Conservation (phyloP, 2,888 invertebrate genomes). For the Machimus atricapillus region DNA sequence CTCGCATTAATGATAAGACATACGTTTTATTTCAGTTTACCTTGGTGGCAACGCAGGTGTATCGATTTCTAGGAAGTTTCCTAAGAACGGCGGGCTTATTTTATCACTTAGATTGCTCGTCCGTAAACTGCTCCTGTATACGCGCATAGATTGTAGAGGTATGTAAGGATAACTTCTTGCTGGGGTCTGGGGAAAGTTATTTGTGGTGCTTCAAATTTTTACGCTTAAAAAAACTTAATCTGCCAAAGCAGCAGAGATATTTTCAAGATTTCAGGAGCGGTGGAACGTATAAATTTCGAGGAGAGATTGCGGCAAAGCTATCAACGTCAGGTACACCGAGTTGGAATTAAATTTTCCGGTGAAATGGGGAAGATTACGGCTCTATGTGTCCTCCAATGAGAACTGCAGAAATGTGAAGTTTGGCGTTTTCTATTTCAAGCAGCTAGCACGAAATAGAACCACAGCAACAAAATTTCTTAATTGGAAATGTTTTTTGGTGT, state of each 20-base stretch:
- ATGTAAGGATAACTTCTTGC: neutral
- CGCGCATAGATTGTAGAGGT: neutral
- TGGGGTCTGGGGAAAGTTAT: neutral
- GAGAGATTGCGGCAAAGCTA: neutral
- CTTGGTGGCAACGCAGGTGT: neutral
- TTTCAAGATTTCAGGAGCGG: neutral
- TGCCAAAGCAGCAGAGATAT: neutral
- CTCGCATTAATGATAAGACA: slow-evolving; percentile 7
- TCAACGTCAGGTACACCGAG: neutral
- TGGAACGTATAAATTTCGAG: neutral
- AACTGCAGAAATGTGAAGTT: neutral
- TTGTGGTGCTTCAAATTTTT: neutral
- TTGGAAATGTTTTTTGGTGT: neutral
- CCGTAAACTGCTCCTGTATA: neutral
- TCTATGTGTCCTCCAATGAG: neutral
- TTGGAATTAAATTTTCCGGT: neutral
- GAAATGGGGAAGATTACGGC: neutral
- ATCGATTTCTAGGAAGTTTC: neutral
- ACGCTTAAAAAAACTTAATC: slow-evolving; percentile 2
- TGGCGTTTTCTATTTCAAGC: neutral
- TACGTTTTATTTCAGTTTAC: neutral
- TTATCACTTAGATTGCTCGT: slow-evolving; percentile 4
- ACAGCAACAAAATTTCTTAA: neutral
- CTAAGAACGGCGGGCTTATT: neutral
- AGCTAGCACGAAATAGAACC: neutral